A percentile compares a stretch with the other conserved stretches of the same genome.
phyloP scores from a whole-genome alignment of 2,113 vertebrate species.

The Oceanodroma tethys region DNA sequence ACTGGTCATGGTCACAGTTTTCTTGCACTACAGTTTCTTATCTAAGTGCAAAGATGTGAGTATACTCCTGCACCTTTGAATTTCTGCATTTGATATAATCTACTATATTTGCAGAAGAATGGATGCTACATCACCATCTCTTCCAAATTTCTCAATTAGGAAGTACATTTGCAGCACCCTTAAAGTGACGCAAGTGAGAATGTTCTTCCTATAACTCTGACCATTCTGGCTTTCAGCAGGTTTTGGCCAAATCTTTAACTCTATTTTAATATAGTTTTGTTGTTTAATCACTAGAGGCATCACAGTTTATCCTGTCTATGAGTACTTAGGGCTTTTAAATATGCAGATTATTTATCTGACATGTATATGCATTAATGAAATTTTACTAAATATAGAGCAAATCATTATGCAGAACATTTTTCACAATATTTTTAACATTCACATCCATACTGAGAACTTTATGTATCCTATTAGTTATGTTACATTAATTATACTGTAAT shows the following conservation, averaged over 20 bases:
- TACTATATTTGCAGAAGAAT: background rate
- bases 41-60: background rate
- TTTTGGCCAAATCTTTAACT: background rate
- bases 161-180: background rate
- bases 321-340: constrained; percentile 32
- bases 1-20: background rate
- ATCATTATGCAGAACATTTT: constrained; percentile 18
- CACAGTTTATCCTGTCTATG: constrained; percentile 14
- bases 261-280: background rate
- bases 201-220: background rate
- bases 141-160: background rate
- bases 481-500: constrained; percentile 26
- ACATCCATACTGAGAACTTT: background rate
- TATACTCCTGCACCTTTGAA: background rate
- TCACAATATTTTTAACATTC: constrained; percentile 28
- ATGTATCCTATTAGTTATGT: constrained; percentile 26
- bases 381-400: constrained; percentile 50
- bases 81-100: background rate
- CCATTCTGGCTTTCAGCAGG: accelerated
- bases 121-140: background rate
- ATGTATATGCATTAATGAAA: constrained; percentile 35
- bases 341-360: constrained; percentile 44
- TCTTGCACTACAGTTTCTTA: background rate
- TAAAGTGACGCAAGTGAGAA: background rate
- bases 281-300: constrained; percentile 5